Evolutionary conservation across 2,797 vertebrate genomes (phyloP).

Genomic region (Dermochelys coriacea): DNA sequence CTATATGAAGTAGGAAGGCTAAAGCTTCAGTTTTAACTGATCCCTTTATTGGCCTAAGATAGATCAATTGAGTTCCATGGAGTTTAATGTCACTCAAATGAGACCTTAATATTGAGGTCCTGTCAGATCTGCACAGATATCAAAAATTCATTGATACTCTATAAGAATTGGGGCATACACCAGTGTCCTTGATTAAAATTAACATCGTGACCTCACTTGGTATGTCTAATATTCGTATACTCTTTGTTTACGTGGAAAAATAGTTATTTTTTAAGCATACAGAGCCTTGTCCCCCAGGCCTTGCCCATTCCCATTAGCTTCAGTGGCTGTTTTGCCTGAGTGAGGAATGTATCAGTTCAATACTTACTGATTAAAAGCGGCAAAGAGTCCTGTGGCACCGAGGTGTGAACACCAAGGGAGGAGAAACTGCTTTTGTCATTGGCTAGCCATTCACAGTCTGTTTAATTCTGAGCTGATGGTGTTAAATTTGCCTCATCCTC

Average conservation of each 20-base stretch:
- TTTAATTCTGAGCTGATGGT: no score
- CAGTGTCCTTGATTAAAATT: neutral
- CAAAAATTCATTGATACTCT: neutral
- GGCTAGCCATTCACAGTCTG: no score
- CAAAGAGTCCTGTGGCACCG: no score
- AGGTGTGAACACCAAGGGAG: no score
- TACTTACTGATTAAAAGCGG: neutral
- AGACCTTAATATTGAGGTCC: neutral
- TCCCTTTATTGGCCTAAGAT: neutral
- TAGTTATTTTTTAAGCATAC: neutral
- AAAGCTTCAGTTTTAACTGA: neutral
- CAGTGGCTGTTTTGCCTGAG: neutral
- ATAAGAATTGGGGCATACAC: rapidly evolving
- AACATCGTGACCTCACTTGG: rapidly evolving
- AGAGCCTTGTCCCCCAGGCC: neutral
- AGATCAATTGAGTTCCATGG: neutral
- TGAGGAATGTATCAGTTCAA: neutral
- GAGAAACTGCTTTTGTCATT: no score
- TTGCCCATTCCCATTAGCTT: neutral
- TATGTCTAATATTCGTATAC: neutral
- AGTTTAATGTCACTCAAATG: neutral
- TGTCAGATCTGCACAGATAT: rapidly evolving
- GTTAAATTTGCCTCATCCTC: no score
- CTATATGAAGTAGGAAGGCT: neutral
- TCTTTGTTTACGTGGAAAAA: neutral